Evolutionary conservation across 2,888 invertebrate genomes (phyloP), one percentile per base, ranked within the genome.

Genomic region (Drosophila sordidula): DNA sequence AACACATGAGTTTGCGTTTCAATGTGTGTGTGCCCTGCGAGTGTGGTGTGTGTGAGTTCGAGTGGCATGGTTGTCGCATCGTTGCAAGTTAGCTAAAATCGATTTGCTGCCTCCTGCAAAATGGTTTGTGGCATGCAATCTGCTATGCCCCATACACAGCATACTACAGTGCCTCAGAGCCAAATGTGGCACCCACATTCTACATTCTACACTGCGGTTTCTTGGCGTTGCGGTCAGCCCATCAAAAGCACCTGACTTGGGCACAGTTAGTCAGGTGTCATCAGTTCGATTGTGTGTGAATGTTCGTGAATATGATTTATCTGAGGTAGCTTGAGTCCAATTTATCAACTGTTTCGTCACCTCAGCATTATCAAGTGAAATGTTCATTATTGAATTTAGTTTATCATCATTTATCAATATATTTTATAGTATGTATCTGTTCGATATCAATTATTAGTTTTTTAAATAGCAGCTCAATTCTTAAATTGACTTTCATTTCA

Each of bases 81-180:
- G 67, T 62, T 82, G 79, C 75, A 70, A 61, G 62, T 52, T 68
- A 45, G 74, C 62, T 64, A 51, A 63, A 67, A 87, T 70, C 82
- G 86, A 68, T 85, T 87, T 68, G 81, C 38, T 58, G 66, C 50
- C 61, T 72, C 63, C 75, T 84, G 79, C 69, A 85, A 68, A 81
- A 70, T 78, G 73, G 76, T 81, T 75, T 82, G 89, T 69, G 89
- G 89, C 75, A 72, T 83, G 87, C 80, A 88, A 84, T 86, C 83
- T 88, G 89, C 86, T 83, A 83, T 80, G 80, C 80, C 71, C 59
- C 57, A 45, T 56, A 45, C 38, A 55, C 36, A 38, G n/a, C 47
- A 14, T 8, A 12, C 25, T 8, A 12, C 25, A 25, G 25, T 16
- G 26, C 29, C 41, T 6, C 47, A 29, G 14, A 18, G 62, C 50